phyloP scores from a whole-genome alignment of 1,140 invertebrate species.

The Steinernema feltiae region DNA sequence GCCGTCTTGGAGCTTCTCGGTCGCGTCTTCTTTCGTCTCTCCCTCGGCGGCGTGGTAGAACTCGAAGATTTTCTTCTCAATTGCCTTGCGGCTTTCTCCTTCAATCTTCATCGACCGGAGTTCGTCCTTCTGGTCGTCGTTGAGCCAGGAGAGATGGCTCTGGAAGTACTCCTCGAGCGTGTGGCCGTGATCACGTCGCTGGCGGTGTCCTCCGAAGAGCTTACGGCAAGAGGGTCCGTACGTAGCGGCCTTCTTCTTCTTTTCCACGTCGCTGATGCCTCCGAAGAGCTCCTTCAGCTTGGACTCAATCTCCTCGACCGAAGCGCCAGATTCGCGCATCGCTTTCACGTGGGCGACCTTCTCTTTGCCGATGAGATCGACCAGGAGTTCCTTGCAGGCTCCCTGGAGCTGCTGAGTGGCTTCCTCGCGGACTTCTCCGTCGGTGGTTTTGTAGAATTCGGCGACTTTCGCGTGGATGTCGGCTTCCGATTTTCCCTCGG shows the following conservation, averaged over 20 bases:
- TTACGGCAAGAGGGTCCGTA: constrained; percentile 16
- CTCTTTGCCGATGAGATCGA: neutral
- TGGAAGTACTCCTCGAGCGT: constrained; percentile 34
- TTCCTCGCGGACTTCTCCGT: neutral
- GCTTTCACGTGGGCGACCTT: neutral
- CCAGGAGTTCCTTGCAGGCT: neutral
- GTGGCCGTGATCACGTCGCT: constrained; percentile 21
- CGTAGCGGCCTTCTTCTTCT: neutral
- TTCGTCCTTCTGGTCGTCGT: constrained; percentile 29
- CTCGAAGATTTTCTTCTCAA: neutral
- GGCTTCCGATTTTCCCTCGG: neutral
- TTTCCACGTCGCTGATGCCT: constrained; percentile 4
- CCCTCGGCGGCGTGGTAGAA: constrained; percentile 10
- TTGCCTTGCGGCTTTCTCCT: neutral
- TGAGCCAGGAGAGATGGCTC: constrained; percentile 23
- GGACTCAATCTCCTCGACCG: neutral
- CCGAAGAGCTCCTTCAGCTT: neutral
- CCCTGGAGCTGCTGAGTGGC: neutral
- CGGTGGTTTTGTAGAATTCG: neutral
- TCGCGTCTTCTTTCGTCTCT: constrained; percentile 26
- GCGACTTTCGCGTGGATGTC: neutral
- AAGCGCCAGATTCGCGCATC: constrained; percentile 9
- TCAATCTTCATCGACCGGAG: neutral
- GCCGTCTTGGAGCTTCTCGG: constrained; percentile 24
- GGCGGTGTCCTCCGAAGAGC: neutral